Evolutionary conservation across 2,113 vertebrate species (phyloP), one percentile per base, ranked within the genome.

Genomic region (Symphodus melops): DNA sequence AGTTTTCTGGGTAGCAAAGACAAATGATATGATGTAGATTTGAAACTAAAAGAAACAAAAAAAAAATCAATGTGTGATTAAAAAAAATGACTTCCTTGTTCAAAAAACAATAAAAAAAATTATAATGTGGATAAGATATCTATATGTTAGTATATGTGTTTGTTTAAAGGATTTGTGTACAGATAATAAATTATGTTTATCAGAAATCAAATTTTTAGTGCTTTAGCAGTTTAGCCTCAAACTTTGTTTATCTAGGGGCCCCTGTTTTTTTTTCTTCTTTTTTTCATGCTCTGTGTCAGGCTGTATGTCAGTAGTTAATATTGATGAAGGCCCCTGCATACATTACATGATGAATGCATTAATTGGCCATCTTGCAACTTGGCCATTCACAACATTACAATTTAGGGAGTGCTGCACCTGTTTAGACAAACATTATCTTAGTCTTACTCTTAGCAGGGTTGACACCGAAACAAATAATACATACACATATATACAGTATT

Each of bases 301-400:
- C 72, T 76, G 68, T 77, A 64, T 76, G 46, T 54, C 54, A 68
- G 21, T 66, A 17, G 42, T 76, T 67, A 70, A 73, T 79, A 85
- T 82, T 73, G 67, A 79, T 79, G 72, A 79, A 74, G 44, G 6
- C 14, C 9, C 48, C 46, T 73, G 75, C 72, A 80, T 75, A 68
- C 25, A 77, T 88, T 72, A 77, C 36, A 57, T 59, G 55, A 61
- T 59, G 41, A 76, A 71, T 77, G 23, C 25, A 80, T 80, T 79
- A 60, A 85, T 64, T 80, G 63, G 21, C 44, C 55, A 72, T 56
- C 16, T 14, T 76, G 28, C 63, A 67, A 37, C 46, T 13, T 36
- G 72, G 25, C 20, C 53, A 57, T 62, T 64, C n/a, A 52, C 68
- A 79, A 72, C 63, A 52, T 64, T 68, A 21, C 54, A 25, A 57